These are phyloP conservation scores for Fulmarus glacialis DNA, from an alignment of 2,113 vertebrate species.

Conservation along the genomic window DNA sequence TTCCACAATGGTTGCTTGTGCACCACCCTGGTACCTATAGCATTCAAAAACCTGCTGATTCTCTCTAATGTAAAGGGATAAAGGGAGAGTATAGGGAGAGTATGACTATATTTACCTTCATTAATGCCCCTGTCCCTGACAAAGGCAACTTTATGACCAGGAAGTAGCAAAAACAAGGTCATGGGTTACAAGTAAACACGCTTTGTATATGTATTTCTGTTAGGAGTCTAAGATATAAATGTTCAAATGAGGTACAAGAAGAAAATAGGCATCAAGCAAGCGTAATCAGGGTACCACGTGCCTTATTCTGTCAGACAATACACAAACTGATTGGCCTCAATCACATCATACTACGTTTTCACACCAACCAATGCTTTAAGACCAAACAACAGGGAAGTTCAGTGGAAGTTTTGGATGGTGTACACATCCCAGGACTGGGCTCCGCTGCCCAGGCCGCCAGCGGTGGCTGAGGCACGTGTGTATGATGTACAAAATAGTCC, in stretches of 20 bases:
- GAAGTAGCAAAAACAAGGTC: background rate
- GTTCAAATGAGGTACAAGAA: background rate
- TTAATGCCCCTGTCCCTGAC: background rate
- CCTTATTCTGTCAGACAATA: background rate
- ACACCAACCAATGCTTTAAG: background rate
- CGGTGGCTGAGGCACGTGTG: rapidly evolving
- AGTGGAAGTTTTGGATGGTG: background rate
- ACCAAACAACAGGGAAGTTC: background rate
- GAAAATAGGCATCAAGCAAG: background rate
- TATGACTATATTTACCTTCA: background rate
- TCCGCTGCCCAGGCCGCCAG: background rate
- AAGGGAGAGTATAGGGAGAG: no score
- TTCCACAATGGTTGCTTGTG: background rate
- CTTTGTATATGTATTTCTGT: background rate
- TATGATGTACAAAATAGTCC: background rate
- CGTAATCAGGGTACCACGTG: background rate
- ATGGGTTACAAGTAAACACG: background rate
- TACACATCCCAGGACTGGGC: background rate
- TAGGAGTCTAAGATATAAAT: background rate
- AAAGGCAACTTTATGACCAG: background rate
- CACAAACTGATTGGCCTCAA: background rate
- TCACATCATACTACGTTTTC: background rate
- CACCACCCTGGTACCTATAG: background rate
- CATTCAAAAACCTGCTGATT: constrained; percentile 10
- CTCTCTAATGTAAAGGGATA: background rate